Conservation (phyloP, 2,797 vertebrate genomes). For the Lerista edwardsae region DNA sequence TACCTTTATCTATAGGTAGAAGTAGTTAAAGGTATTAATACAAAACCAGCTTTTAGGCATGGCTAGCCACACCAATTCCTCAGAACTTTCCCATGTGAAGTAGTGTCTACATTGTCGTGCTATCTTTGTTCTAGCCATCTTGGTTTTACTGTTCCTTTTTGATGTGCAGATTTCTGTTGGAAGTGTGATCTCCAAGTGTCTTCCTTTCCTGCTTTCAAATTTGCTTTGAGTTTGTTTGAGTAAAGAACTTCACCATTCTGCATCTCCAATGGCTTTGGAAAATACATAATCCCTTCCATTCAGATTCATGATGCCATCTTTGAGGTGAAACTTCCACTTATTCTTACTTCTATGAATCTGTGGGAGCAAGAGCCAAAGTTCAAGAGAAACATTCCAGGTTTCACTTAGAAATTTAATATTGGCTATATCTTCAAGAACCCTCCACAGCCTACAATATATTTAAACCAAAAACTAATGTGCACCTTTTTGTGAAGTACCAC, state of each 20-base stretch:
- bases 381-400: background rate
- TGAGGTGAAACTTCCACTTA: constrained; percentile 99
- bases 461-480: no score
- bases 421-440: background rate
- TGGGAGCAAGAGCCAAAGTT: constrained; percentile 14
- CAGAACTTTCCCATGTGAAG: constrained; percentile 79
- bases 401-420: background rate
- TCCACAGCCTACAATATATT: no score
- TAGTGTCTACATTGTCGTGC: constrained; percentile 81
- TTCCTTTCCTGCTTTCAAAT: constrained; percentile 69
- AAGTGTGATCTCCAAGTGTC: constrained; percentile 73
- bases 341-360: constrained; percentile 99
- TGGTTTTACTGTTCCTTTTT: constrained; percentile 73
- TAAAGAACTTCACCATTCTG: constrained; percentile 92
- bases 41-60: constrained; percentile 74
- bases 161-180: constrained; percentile 79
- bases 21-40: constrained; percentile 75
- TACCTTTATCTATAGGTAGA: constrained; percentile 81
- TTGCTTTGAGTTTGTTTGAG: constrained; percentile 63
- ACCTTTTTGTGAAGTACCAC: no score
- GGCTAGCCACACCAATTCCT: constrained; percentile 78
- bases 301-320: constrained; percentile 99
- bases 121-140: constrained; percentile 78
- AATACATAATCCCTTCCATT: constrained; percentile 98
- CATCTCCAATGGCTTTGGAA: constrained; percentile 99